phyloP scores from a whole-genome alignment of 2,797 vertebrate species.

The Siniperca obscura region DNA sequence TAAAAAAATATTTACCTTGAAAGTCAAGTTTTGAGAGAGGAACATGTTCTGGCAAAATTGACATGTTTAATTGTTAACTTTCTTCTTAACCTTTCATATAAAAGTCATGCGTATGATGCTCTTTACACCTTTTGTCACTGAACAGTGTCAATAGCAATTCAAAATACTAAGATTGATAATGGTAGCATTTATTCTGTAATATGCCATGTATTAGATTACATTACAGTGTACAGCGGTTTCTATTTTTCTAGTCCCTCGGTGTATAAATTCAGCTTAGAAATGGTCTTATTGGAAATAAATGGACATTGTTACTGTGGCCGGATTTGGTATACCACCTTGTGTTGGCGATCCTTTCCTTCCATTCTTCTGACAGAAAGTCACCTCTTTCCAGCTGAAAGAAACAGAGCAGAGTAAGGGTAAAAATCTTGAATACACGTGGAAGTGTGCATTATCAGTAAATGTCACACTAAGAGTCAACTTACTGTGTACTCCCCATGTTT shows the following conservation, averaged over 20 bases:
- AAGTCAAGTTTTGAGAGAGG: background rate
- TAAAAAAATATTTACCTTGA: background rate
- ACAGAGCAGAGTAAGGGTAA: background rate
- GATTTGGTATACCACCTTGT: conserved; percentile 89
- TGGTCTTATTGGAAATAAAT: background rate
- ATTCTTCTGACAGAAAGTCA: conserved; percentile 99
- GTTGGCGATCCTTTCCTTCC: conserved; percentile 98
- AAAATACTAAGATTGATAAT: background rate
- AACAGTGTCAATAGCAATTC: background rate
- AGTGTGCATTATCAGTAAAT: background rate
- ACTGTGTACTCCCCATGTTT: conserved; percentile 99
- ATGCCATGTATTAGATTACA: background rate
- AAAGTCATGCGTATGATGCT: background rate
- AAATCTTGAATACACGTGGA: background rate
- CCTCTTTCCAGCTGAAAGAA: conserved; percentile 94
- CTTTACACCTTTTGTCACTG: background rate
- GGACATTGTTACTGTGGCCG: background rate
- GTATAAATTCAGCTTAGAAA: background rate
- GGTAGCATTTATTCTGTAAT: background rate
- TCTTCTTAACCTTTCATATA: background rate
- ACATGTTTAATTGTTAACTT: background rate
- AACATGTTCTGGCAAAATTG: background rate
- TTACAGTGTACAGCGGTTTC: background rate
- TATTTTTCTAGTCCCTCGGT: background rate
- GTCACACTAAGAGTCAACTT: conserved; percentile 70